Evolutionary conservation across 2,797 vertebrate genomes (phyloP).

Genomic region (Otolemur crassicaudatus): DNA sequence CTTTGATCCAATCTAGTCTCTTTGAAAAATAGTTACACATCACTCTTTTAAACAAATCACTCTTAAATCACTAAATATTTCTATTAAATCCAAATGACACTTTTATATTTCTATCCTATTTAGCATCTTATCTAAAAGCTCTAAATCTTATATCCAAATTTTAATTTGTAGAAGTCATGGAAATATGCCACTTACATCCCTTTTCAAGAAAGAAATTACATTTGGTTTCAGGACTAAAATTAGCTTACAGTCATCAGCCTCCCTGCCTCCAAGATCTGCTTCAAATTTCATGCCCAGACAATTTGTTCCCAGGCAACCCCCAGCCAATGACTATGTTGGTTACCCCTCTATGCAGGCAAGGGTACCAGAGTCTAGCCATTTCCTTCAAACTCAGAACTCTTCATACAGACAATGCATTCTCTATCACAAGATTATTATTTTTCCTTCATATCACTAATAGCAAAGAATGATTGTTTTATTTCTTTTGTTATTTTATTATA

Average conservation of each 20-base stretch:
- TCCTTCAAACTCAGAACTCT: not conserved
- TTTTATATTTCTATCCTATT: conserved; percentile 10
- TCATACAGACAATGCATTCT: not conserved
- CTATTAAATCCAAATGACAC: not conserved
- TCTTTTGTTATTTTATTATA: not conserved
- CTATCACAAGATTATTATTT: not conserved
- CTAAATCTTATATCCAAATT: not conserved
- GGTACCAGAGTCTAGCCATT: not conserved
- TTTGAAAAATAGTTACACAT: not conserved
- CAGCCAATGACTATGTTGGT: not conserved
- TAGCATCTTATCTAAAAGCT: not conserved
- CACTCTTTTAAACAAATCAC: not conserved
- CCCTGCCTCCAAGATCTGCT: not conserved
- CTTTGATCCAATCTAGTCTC: not conserved
- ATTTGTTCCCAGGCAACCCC: not conserved
- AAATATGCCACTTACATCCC: not conserved
- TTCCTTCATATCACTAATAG: not conserved
- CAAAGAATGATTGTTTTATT: not conserved
- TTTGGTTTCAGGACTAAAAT: conserved; percentile 27
- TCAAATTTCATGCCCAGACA: not conserved
- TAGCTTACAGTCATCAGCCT: not conserved
- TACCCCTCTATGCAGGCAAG: not conserved
- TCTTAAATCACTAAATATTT: not conserved
- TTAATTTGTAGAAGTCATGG: conserved; percentile 27
- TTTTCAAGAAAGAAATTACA: conserved; percentile 42